Conservation (phyloP, 2,888 invertebrate genomes). For the Spisula subtruncata region DNA sequence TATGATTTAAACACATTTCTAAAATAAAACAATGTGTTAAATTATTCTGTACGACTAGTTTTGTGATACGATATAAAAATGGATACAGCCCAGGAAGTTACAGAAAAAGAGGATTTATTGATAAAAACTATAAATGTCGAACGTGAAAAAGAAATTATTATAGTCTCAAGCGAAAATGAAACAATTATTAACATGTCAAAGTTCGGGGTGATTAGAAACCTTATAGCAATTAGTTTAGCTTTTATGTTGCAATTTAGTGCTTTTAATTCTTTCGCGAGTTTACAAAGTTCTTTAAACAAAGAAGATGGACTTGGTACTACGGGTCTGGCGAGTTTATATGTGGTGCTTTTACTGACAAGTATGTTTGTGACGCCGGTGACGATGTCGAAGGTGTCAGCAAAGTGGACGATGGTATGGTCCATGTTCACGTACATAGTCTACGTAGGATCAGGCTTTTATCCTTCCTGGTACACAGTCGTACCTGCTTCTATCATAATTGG, state of each 20-base stretch:
- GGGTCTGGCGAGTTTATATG: slow-evolving; percentile 25
- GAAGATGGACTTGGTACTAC: slow-evolving; percentile 41
- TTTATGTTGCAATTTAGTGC: slow-evolving; percentile 41
- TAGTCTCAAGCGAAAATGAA: neutral
- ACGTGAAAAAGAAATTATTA: neutral
- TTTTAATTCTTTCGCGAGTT: slow-evolving; percentile 23
- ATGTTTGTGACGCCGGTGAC: slow-evolving; percentile 32
- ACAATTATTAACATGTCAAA: slow-evolving; percentile 5
- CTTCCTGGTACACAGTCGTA: slow-evolving; percentile 34
- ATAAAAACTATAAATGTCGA: no score
- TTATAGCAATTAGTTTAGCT: slow-evolving; percentile 30
- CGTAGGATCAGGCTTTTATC: slow-evolving; percentile 37
- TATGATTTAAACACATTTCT: no score
- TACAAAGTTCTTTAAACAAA: slow-evolving; percentile 44
- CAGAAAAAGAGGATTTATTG: neutral
- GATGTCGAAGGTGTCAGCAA: slow-evolving; percentile 7
- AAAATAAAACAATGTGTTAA: no score
- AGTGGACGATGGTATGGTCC: slow-evolving; percentile 34
- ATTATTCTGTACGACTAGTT: no score
- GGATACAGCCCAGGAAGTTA: neutral
- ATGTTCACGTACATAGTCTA: slow-evolving; percentile 19
- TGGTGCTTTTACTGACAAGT: slow-evolving; percentile 24
- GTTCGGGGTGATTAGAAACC: slow-evolving; percentile 1
- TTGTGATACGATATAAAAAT: neutral
- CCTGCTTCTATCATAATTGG: slow-evolving; percentile 42